A percentile compares a stretch with the other conserved stretches of the same genome.
Evolutionary conservation across 2,888 invertebrate genomes (phyloP).

Genomic region (Capitulum mitella): DNA sequence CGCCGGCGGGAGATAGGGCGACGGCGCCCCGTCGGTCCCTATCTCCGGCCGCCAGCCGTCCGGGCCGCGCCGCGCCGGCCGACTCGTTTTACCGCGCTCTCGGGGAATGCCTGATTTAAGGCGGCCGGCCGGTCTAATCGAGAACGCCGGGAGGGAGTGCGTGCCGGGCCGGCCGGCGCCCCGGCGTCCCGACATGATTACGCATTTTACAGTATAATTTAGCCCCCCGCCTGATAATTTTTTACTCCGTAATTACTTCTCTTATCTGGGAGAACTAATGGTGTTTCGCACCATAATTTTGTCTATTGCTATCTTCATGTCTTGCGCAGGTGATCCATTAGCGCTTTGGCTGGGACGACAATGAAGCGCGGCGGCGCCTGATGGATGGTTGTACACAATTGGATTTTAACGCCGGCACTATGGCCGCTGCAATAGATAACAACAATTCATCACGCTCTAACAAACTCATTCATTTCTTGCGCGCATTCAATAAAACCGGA

Average conservation of each 20-base stretch:
- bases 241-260: background rate
- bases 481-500: background rate
- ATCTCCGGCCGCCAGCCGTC: background rate
- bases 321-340: background rate
- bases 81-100: background rate
- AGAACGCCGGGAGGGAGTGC: background rate
- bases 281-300: conserved; percentile 22
- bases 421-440: conserved; percentile 13
- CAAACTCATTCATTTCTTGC: conserved; percentile 12
- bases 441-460: conserved; percentile 17
- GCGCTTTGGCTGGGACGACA: background rate
- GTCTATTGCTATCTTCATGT: background rate
- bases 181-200: background rate
- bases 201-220: background rate
- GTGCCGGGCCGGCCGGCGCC: background rate
- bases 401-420: conserved; percentile 1
- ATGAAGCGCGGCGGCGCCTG: background rate
- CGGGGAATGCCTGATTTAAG: background rate
- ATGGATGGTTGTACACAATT: conserved; percentile 1
- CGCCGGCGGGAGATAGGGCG: no score
- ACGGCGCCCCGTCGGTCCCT: background rate
- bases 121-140: background rate
- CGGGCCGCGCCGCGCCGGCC: background rate
- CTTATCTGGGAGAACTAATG: conserved; percentile 21
- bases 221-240: background rate